Evolutionary conservation across 2,113 vertebrate genomes (phyloP).

Genomic region (Calidris pugnax): DNA sequence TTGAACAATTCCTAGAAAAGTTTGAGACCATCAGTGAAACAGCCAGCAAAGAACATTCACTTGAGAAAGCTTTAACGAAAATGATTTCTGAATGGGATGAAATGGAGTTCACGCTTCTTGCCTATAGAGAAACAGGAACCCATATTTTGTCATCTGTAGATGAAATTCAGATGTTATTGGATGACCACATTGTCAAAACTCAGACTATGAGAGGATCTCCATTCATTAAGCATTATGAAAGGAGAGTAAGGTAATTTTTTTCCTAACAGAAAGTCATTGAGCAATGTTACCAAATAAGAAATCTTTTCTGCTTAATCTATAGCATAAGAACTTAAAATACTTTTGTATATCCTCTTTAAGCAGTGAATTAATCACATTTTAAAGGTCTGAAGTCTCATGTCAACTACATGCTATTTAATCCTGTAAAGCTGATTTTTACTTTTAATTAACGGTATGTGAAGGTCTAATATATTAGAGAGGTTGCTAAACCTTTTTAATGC

Average conservation of each 20-base stretch:
- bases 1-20: constrained; percentile 76
- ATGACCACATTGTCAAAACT: constrained; percentile 90
- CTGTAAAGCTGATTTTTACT: not conserved
- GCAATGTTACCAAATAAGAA: not conserved
- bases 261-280: not conserved
- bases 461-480: not conserved
- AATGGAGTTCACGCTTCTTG: constrained; percentile 81
- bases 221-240: constrained; percentile 86
- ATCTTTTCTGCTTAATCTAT: not conserved
- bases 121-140: constrained; percentile 84
- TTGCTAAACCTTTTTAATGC: not conserved
- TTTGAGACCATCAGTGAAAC: constrained; percentile 84
- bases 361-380: not conserved
- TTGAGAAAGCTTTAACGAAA: constrained; percentile 86
- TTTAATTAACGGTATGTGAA: not conserved
- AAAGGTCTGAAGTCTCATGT: not conserved
- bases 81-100: constrained; percentile 82
- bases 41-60: constrained; percentile 84
- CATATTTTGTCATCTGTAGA: constrained; percentile 84
- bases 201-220: constrained; percentile 88
- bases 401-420: not conserved
- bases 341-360: not conserved
- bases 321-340: not conserved
- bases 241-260: constrained; percentile 78
- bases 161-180: constrained; percentile 87